These are phyloP conservation scores for Ditula angustiorana DNA, from an alignment of 2,888 invertebrate species.

Conservation along the genomic window DNA sequence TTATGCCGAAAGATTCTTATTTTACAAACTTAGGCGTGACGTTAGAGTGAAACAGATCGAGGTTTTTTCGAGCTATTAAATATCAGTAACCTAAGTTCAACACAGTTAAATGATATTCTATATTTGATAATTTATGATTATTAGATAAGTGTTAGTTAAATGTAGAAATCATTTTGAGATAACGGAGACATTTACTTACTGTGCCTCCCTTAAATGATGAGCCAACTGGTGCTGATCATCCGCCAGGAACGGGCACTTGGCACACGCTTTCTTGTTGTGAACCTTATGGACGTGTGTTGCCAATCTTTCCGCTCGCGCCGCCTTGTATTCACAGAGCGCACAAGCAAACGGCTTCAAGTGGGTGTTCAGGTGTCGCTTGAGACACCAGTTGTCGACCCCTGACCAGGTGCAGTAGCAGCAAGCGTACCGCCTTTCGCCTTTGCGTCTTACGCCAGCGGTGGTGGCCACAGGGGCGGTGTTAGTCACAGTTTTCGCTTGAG, in stretches of 20 bases:
- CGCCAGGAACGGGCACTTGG: constrained; percentile 94
- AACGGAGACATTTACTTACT: too few species aligned
- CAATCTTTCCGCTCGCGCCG: constrained; percentile 94
- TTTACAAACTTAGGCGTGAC: too few species aligned
- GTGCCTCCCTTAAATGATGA: constrained; percentile 91
- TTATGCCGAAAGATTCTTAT: too few species aligned
- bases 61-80: too few species aligned
- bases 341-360: constrained; percentile 97
- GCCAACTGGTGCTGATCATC: constrained; percentile 93
- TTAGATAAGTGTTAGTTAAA: too few species aligned
- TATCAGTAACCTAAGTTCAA: too few species aligned
- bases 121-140: too few species aligned
- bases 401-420: constrained; percentile 97
- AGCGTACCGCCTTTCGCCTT: constrained; percentile 89
- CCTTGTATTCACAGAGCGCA: constrained; percentile 96
- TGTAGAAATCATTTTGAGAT: too few species aligned
- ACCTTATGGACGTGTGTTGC: constrained; percentile 96
- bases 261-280: constrained; percentile 96
- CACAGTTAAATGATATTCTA: too few species aligned
- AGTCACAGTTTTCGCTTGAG: constrained; percentile 46
- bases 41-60: too few species aligned
- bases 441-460: constrained; percentile 88
- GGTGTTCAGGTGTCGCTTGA: constrained; percentile 96
- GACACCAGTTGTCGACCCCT: constrained; percentile 97
- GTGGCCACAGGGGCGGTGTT: constrained; percentile 52